phyloP scores from a whole-genome alignment of 2,797 vertebrate genomes.

The Cuculus canorus region DNA sequence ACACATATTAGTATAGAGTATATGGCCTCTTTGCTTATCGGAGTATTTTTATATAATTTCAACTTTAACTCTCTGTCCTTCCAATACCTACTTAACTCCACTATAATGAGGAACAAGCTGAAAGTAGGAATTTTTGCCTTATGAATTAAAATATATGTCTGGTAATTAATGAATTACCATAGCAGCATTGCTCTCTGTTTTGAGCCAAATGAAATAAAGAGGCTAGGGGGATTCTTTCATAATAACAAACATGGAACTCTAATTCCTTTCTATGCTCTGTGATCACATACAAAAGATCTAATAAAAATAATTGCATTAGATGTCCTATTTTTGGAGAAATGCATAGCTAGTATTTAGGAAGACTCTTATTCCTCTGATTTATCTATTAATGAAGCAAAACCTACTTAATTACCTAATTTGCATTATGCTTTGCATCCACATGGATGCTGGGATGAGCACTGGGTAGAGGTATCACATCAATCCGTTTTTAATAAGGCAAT shows the following conservation, averaged over 20 bases:
- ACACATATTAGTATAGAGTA: background rate
- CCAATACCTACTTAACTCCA: background rate
- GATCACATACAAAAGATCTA: slow-evolving; percentile 49
- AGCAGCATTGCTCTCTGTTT: background rate
- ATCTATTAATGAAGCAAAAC: slow-evolving; percentile 65
- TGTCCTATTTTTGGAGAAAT: slow-evolving; percentile 47
- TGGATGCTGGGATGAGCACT: background rate
- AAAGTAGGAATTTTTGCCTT: background rate
- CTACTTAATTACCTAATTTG: slow-evolving; percentile 65
- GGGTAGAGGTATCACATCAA: slow-evolving; percentile 31
- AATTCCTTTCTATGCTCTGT: slow-evolving; percentile 43
- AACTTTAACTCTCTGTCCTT: background rate
- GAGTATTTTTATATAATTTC: background rate
- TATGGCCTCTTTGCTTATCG: background rate
- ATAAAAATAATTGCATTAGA: slow-evolving; percentile 53
- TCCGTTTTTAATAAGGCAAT: slow-evolving; percentile 9
- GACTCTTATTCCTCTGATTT: slow-evolving; percentile 47
- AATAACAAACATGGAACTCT: slow-evolving; percentile 23
- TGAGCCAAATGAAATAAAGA: slow-evolving; percentile 21
- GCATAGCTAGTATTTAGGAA: slow-evolving; percentile 41
- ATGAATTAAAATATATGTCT: background rate
- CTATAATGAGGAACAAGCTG: background rate
- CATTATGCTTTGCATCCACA: slow-evolving; percentile 47
- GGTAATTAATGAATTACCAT: slow-evolving; percentile 4
- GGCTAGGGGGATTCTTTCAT: slow-evolving; percentile 2